A percentile compares a stretch with the other conserved stretches of the same genome.
Evolutionary conservation across 2,113 vertebrate genomes (phyloP).

Genomic region (Pantherophis guttatus): DNA sequence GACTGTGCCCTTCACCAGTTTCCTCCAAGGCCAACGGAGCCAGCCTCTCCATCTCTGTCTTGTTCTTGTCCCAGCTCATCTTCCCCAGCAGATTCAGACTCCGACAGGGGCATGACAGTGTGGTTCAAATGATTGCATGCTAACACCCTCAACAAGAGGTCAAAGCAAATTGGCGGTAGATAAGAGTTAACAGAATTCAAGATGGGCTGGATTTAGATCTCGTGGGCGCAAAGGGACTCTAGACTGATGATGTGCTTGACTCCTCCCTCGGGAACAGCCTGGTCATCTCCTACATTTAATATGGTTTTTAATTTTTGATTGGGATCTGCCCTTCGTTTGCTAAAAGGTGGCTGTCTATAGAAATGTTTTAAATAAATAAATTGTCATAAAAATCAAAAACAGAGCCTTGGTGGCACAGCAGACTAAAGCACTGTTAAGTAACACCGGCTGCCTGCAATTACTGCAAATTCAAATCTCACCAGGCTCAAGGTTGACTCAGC

Average conservation of each 20-base stretch:
- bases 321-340: background rate
- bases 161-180: background rate
- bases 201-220: background rate
- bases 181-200: background rate
- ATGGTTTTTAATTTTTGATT: background rate
- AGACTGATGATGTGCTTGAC: background rate
- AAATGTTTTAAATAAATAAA: background rate
- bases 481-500: no score
- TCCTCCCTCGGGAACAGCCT: background rate
- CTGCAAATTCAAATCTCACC: no score
- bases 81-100: no score
- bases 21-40: no score
- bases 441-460: no score
- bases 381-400: background rate
- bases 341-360: background rate
- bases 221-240: background rate
- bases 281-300: background rate
- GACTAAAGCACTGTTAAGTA: no score
- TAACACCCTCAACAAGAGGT: background rate
- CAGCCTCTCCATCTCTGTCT: no score
- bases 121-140: background rate
- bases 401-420: no score
- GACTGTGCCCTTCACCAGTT: no score
- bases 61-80: no score
- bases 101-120: no score